Base-by-base conservation (phyloP, 2,888 invertebrate species). In the Eupithecia pulchellata region DNA sequence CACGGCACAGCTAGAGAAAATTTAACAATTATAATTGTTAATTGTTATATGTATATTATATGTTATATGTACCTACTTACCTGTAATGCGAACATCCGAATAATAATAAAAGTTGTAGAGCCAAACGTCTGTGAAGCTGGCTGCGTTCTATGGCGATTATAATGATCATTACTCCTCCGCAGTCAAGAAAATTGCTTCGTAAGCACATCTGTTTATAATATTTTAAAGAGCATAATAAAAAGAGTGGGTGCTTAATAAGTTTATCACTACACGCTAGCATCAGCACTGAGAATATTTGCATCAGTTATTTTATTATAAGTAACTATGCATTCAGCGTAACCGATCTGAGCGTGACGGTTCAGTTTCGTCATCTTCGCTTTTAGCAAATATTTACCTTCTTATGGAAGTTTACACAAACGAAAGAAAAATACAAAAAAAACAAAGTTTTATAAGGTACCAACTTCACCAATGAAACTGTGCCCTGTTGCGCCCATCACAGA, bases 51-150 rank as follows among this genome's bases (percentile, higher is more conserved):
- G n/a, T n/a, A n/a, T n/a, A n/a, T n/a, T n/a, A n/a, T n/a, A n/a
- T n/a, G n/a, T n/a, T n/a, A n/a, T n/a, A n/a, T n/a, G n/a, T 47
- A 2, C n/a, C n/a, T 20, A 47, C n/a, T 4, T 77, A 90, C 92
- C 89, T 86, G 72, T 89, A 91, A 80, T 92, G 92, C 5, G 91
- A 91, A 75, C 89, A 91, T n/a, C 92, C 92, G 70, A 90, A 85
- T 2, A 85, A 73, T 0, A 89, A 75, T 4, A 92, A 72, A 2
- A 89, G 68, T 79, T 90, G 91, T n/a, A 90, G 52, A 0, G 91
- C 90, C 1, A 84, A 68, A 62, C 92, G 82, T 69, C 77, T 84
- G 66, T 89, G 84, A 6, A 91, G 66, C 2, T 84, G 79, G 64
- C 88, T 85, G 32, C 86, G 71, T 76, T 92, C 92, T 34, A 92